phyloP scores from a whole-genome alignment of 2,888 invertebrate genomes.

The Drosophila rellima region DNA sequence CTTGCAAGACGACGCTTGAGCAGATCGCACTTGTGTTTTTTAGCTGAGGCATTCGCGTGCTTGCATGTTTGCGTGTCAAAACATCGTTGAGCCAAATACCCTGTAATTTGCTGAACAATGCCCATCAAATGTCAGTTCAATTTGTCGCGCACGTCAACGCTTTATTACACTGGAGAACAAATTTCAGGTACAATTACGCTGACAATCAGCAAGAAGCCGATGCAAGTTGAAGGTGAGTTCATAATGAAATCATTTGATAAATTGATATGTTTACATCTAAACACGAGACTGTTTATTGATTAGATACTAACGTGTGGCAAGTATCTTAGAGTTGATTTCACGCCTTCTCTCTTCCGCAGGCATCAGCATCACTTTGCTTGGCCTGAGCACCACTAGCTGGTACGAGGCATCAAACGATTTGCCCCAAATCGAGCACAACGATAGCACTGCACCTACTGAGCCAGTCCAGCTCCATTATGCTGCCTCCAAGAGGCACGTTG shows the following conservation, averaged over 20 bases:
- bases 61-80: conserved; percentile 53
- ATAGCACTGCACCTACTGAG: conserved; percentile 49
- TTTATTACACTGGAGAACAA: conserved; percentile 76
- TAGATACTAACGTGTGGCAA: conserved; percentile 39
- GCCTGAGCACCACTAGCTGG: conserved; percentile 61
- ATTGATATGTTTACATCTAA: conserved; percentile 10
- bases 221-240: conserved; percentile 64
- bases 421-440: conserved; percentile 69
- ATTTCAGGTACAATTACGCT: conserved; percentile 60
- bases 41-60: conserved; percentile 19
- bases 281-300: conserved; percentile 37
- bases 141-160: conserved; percentile 64
- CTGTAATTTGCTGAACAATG: conserved; percentile 53
- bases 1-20: conserved; percentile 30
- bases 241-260: conserved; percentile 7
- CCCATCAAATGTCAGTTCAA: conserved; percentile 62
- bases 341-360: conserved; percentile 29
- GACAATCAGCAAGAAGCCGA: conserved; percentile 45
- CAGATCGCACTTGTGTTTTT: conserved; percentile 34
- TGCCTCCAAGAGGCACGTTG: conserved; percentile 43
- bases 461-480: conserved; percentile 30
- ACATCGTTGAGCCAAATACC: conserved; percentile 15
- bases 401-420: conserved; percentile 34
- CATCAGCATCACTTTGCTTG: conserved; percentile 59
- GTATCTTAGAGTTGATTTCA: not conserved